Percentiles rank a stretch among this genome's conserved stretches.
These are phyloP conservation scores for Pterophyllum scalare DNA, from an alignment of 2,113 vertebrate species.

Conservation along the genomic window DNA sequence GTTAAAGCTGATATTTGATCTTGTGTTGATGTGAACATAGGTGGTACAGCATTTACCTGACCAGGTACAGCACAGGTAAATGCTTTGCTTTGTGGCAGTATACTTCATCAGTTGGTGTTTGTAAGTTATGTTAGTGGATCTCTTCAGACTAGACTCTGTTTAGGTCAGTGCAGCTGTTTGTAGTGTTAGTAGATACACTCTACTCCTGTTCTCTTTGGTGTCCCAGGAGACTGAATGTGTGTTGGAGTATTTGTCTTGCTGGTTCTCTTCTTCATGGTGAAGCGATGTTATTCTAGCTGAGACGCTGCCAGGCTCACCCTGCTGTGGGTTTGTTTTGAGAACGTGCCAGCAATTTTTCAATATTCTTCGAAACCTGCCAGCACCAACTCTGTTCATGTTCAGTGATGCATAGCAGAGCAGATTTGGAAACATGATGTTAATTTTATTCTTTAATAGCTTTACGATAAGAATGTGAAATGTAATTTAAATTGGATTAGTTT, in stretches of 20 bases:
- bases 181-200: not conserved
- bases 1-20: not conserved
- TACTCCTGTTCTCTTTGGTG: not conserved
- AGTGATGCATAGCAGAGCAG: not conserved
- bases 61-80: not conserved
- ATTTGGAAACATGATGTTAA: not conserved
- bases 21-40: not conserved
- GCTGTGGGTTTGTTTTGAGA: conserved; percentile 46
- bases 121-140: not conserved
- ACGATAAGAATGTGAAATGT: not conserved
- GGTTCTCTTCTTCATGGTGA: conserved; percentile 30
- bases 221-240: not conserved
- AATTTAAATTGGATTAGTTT: not conserved
- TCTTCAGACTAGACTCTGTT: not conserved
- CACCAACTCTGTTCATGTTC: not conserved
- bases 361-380: not conserved
- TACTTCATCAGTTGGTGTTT: not conserved
- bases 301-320: not conserved
- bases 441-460: not conserved
- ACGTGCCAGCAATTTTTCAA: not conserved
- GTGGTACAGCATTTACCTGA: not conserved
- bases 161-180: not conserved
- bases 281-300: conserved; percentile 54
- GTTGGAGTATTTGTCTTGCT: not conserved
- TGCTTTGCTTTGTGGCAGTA: not conserved